Evolutionary conservation across 2,888 invertebrate genomes (phyloP).

Genomic region (Cantharis rustica): DNA sequence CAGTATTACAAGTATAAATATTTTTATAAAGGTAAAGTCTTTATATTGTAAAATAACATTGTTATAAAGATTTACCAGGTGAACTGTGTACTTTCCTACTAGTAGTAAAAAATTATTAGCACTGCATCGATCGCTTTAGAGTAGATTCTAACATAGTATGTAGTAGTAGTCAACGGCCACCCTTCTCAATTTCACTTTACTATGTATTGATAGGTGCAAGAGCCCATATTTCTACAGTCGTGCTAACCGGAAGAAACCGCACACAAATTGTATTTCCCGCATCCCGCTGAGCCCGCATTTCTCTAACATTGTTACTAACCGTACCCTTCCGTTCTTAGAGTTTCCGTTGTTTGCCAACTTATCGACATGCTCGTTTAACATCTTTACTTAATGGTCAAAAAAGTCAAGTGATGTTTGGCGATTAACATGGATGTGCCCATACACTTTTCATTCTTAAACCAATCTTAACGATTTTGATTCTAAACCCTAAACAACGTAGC

Average conservation of each 20-base stretch:
- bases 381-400: constrained; percentile 25
- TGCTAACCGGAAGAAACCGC: constrained; percentile 35
- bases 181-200: constrained; percentile 34
- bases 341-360: constrained; percentile 26
- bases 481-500: background rate
- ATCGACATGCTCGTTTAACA: constrained; percentile 28
- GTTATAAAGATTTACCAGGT: background rate
- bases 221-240: constrained; percentile 32
- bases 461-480: background rate
- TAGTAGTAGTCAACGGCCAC: constrained; percentile 15
- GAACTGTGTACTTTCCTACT: background rate
- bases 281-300: constrained; percentile 22
- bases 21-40: background rate
- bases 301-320: constrained; percentile 21
- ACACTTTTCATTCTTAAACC: background rate
- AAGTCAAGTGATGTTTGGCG: constrained; percentile 22
- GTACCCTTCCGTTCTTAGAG: constrained; percentile 25
- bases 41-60: background rate
- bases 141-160: constrained; percentile 10
- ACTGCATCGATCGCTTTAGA: constrained; percentile 12
- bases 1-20: background rate
- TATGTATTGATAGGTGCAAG: constrained; percentile 35
- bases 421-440: constrained; percentile 6
- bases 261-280: constrained; percentile 34
- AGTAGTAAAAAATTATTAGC: constrained; percentile 1